Percentiles rank a stretch among this genome's conserved stretches.
These are phyloP conservation scores for Loripinus fragilis DNA, from an alignment of 2,888 invertebrate species.

Conservation along the genomic window DNA sequence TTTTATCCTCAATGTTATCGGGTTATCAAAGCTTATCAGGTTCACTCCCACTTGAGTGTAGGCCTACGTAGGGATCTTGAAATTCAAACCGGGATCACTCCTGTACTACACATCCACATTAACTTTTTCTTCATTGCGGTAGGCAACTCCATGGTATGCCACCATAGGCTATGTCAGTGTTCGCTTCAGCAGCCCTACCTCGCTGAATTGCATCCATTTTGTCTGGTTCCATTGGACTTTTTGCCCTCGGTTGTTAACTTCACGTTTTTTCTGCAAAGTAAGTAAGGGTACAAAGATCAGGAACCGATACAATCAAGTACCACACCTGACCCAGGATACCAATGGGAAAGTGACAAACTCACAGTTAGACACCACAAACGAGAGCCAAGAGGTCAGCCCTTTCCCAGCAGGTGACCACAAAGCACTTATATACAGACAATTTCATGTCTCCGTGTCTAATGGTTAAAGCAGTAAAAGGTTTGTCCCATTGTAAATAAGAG, in stretches of 20 bases:
- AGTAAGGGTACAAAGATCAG: too few relatives aligned
- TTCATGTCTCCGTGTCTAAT: constrained; percentile 24
- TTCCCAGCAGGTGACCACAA: too few relatives aligned
- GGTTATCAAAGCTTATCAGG: neutral
- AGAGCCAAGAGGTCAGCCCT: too few relatives aligned
- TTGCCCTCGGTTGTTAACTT: constrained; percentile 9
- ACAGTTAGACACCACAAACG: too few relatives aligned
- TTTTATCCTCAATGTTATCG: neutral
- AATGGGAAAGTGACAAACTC: too few relatives aligned
- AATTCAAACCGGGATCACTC: constrained; percentile 15
- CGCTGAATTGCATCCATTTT: constrained; percentile 20
- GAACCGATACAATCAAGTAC: too few relatives aligned
- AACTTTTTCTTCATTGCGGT: constrained; percentile 17
- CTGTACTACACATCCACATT: constrained; percentile 5
- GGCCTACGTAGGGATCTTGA: neutral
- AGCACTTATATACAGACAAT: too few relatives aligned
- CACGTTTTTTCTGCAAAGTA: constrained; percentile 22
- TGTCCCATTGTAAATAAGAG: constrained; percentile 32
- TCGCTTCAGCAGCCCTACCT: neutral
- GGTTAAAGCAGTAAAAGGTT: constrained; percentile 36
- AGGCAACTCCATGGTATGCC: neutral
- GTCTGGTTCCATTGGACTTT: constrained; percentile 20
- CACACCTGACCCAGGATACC: too few relatives aligned
- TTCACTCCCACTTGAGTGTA: neutral
- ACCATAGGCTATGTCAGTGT: neutral